These are phyloP conservation scores for Tupiocoris notatus DNA, from an alignment of 2,888 invertebrate genomes.

Conservation along the genomic window DNA sequence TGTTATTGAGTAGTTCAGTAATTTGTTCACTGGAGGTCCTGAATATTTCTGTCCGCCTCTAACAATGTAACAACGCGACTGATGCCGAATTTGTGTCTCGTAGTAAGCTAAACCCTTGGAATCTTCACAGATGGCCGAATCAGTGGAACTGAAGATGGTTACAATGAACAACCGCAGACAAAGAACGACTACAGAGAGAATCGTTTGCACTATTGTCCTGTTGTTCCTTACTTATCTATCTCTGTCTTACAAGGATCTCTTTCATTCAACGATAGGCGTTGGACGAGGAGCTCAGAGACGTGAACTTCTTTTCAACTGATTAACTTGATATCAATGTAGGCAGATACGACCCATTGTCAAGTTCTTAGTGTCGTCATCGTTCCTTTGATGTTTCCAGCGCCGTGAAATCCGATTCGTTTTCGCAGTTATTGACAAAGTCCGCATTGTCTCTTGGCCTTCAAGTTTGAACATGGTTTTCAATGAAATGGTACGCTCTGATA, in stretches of 20 bases:
- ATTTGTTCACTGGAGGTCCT: no score
- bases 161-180: conserved; percentile 17
- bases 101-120: no score
- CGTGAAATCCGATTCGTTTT: neutral
- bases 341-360: neutral
- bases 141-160: conserved; percentile 16
- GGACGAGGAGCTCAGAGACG: neutral
- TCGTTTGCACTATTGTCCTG: neutral
- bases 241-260: conserved; percentile 6
- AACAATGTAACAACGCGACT: no score
- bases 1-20: no score
- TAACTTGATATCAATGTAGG: conserved; percentile 24
- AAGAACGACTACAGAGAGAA: conserved; percentile 4
- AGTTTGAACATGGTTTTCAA: no score
- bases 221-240: neutral
- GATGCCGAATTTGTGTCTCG: no score
- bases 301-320: neutral
- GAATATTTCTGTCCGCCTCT: no score
- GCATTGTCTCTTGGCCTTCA: neutral
- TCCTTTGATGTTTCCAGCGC: neutral
- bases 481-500: neutral
- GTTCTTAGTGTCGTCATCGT: neutral
- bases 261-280: neutral
- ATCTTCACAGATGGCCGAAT: conserved; percentile 7
- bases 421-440: neutral